Evolutionary conservation across 1,140 invertebrate species (phyloP), one percentile per base, ranked within the genome.

Genomic region (Oedothorax gibbosus): DNA sequence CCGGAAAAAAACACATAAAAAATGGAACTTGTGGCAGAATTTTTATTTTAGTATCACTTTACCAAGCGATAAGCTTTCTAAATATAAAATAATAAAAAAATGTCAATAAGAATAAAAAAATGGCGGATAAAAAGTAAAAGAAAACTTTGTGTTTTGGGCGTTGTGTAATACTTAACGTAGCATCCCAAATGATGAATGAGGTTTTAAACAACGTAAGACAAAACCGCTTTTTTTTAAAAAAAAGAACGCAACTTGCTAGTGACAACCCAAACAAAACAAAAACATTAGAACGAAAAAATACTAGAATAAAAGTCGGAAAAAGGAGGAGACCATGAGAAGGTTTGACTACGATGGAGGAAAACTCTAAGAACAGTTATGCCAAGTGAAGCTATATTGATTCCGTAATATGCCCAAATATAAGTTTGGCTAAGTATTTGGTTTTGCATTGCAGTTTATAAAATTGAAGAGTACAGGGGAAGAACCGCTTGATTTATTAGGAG

Each of bases 151-250:
- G 78, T 81, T 68, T 71, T 35, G 49, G 65, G 51, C 65, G 66
- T 66, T 79, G 51, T 64, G n/a, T 79, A 54, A 66, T 77, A 64
- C 50, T 65, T 79, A 49, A 64, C 3, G 35, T 65, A n/a, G 54
- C 54, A 18, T 60, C 12, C 18, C 20, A 54, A 79, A 81, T 81
- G 78, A 81, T 81, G 62, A 81, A 81, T 71, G 78, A 71, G 78
- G 21, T 81, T 81, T 81, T 81, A 81, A 81, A 81, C 78, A 81
- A 81, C 78, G 78, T 51, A 81, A 71, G 78, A 81, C 78, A 71
- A 81, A 71, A 81, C 78, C 78, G 50, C 56, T 60, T 71, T 80
- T 80, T 66, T 71, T 14, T 4, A 20, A 71, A 62, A 8, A 65
- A 12, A 14, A 14, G 72, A 20, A 56, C 57, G 77, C 10, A 12